Base-by-base conservation (phyloP, 2,888 invertebrate genomes). In the Lottia gigantea region DNA sequence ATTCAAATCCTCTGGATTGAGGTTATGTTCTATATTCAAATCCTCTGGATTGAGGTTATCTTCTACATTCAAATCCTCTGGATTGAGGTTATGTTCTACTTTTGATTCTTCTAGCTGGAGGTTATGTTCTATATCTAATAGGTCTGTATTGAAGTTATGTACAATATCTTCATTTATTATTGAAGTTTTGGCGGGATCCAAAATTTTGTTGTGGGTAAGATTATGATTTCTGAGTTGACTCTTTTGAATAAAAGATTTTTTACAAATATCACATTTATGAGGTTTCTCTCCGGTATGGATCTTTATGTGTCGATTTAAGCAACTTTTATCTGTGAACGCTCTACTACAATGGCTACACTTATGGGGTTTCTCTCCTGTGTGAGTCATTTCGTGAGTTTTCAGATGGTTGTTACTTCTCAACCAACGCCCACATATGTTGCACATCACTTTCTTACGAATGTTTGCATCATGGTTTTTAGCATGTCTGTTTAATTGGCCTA, bases 301-400 rank as follows among this genome's bases (percentile, higher is more conserved):
- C 6, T 19, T n/a, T 3, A 49, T 11, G 49, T 49, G 49, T 8
- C 16, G n/a, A 16, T 14, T 49, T 12, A 72, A 46, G 25, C 68
- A 49, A 4, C 66, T 55, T 2, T 46, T 25, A 19, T 66, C 45
- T 19, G 49, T 62, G 45, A 71, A 71, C 4, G 16, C 16, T 23
- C 55, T 71, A 19, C 40, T 23, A 49, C 71, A 71, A 8, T 66
- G 49, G 14, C 66, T 66, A 25, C 71, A 71, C 16, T 31, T 40
- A n/a, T 49, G 62, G 19, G 62, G 49, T 8, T 61, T 26, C n/a
- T 69, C 64, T 14, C 49, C 49, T 0, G 49, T 26, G 15, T 66
- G 63, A 8, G 19, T 49, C 19, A 16, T 19, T 16, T 16, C 8
- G 16, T 49, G 49, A 19, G 16, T 49, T 19, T 19, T 16, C 8